Percentiles rank a stretch among this genome's conserved stretches.
Evolutionary conservation across 37 sponge, comb jelly and placozoan genomes (phyloP).

Genomic region (Theonella swinhoei): DNA sequence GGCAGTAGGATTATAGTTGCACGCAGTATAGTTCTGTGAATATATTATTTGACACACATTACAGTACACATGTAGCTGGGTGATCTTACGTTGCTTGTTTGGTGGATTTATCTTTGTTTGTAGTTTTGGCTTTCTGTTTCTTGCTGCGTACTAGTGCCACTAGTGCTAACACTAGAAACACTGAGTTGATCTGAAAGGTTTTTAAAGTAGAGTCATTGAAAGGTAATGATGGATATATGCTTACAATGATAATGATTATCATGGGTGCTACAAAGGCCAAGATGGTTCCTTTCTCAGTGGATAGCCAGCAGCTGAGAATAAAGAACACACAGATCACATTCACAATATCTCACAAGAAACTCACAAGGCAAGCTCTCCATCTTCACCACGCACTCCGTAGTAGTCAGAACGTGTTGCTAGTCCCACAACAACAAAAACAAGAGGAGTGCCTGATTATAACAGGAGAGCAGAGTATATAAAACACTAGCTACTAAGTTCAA

Average conservation of each 20-base stretch:
- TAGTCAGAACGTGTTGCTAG: not conserved
- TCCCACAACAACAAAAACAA: slow-evolving; percentile 9
- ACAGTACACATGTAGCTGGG: not conserved
- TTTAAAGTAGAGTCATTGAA: not conserved
- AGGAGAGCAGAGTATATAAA: too few species aligned
- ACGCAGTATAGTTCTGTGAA: slow-evolving; percentile 10
- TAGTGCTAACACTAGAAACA: not conserved
- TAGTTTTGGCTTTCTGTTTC: not conserved
- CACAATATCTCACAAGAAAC: not conserved
- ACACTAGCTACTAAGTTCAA: not conserved
- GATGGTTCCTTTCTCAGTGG: slow-evolving; percentile 38
- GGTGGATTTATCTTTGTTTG: not conserved
- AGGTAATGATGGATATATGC: not conserved
- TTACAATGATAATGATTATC: slow-evolving; percentile 50
- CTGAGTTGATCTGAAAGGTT: not conserved
- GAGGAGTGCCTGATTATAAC: slow-evolving; percentile 11
- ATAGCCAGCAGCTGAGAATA: slow-evolving; percentile 73
- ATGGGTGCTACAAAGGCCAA: slow-evolving; percentile 72
- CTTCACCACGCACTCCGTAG: slow-evolving; percentile 14
- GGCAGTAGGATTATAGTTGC: slow-evolving; percentile 57
- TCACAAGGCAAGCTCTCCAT: slow-evolving; percentile 20
- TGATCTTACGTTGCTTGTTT: not conserved
- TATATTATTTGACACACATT: not conserved
- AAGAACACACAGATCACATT: too few species aligned
- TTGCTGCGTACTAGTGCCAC: not conserved